Base-by-base conservation (phyloP, 2,888 invertebrate genomes). In the Allophyes oxyacanthae region DNA sequence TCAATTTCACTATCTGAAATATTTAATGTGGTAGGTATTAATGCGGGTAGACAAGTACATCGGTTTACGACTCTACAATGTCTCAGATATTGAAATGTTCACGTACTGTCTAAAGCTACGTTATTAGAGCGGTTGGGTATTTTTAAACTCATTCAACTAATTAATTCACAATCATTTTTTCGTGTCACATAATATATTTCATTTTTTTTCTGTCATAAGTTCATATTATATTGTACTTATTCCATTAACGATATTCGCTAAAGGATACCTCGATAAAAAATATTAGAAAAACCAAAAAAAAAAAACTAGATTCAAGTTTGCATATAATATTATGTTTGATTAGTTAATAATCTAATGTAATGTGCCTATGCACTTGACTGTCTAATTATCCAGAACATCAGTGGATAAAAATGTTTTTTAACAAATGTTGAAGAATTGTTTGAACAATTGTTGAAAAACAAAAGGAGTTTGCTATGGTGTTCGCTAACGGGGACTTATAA, bases 171-270 rank as follows among this genome's bases (percentile, higher is more conserved):
- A 83, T 88, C 84, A 86, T 71, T 90, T 82, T 77, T 78, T 81
- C 80, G 72, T 85, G 83, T 89, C 87, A 83, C 84, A 67, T 87
- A 83, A 84, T 85, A 66, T 88, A 74, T 83, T 84, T 86, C 82
- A 86, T 85, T 85, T 81, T 85, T 81, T 82, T 86, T 87, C 85
- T 86, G 83, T 87, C 85, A 87, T 91, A 88, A 87, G 87, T 89
- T 86, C 89, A 90, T 90, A 83, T 86, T 90, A 83, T 93, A 92
- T 90, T 91, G 92, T 93, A 92, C 92, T 92, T 94, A 93, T 91
- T 87, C 87, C 88, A 92, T 90, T 90, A 89, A 91, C 86, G 88
- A 89, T 92, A 91, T 92, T 92, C 88, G 83, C 88, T 92, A 92
- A 92, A 89, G 83, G 81, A 88, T 87, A 89, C 86, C 82, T 85